Evolutionary conservation across 2,797 vertebrate species (phyloP), one percentile per base, ranked within the genome.

Genomic region (Holocentrus rufus): DNA sequence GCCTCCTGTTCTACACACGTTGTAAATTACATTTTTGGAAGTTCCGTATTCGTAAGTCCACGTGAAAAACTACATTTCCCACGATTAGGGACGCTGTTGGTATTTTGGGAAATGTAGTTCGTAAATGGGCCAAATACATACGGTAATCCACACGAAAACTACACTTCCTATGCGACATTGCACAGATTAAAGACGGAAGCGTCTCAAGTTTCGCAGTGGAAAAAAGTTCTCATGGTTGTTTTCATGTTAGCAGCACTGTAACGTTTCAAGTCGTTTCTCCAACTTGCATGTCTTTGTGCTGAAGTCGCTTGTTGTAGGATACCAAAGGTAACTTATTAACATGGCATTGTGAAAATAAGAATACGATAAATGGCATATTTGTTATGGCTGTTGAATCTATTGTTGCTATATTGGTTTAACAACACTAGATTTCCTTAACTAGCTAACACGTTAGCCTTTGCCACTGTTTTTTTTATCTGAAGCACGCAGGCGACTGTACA

Each of bases 221-320:
- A 90, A 90, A 91, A 92, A 93, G 85, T 93, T 93, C 72, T 91
- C 82, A 76, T 84, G 67, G 71, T 83, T 85, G 80, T 89, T 79
- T 89, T 86, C 64, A 61, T 82, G 78, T 74, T 86, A 81, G 68
- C 13, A 36, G 52, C 13, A 34, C 11, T 39, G 77, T 87, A 82
- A 89, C 52, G 34, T 69, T 80, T 77, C 34, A 65, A 27, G 60
- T 69, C 18, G 34, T 69, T 47, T 59, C 13, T 80, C 57, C 30
- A 56, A 63, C 65, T 80, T 2, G 20, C 22, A 15, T 39, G 60
- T 68, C 22, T 54, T 54, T 61, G 52, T 57, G 25, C 56, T 67
- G 63, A 87, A 77, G 78, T 66, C 1, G n/a, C 65, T 69, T 68
- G 56, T 62, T 56, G 69, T 18, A 75, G 70, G 76, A 81, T 75